phyloP scores from a whole-genome alignment of 1,140 invertebrate genomes.

The Lamellibrachia luymesi region DNA sequence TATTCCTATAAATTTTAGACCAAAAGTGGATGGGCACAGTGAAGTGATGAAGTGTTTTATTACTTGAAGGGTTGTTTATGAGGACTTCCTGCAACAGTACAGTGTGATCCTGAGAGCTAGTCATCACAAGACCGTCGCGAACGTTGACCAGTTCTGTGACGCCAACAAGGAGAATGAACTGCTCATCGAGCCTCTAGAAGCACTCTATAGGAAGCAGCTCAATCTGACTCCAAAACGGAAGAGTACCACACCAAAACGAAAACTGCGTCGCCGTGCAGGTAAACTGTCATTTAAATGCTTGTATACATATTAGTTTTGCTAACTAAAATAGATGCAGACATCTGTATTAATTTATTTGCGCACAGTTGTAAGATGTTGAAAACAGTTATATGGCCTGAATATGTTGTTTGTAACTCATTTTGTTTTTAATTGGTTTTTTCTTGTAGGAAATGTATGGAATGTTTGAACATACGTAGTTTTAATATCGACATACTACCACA shows the following conservation, averaged over 20 bases:
- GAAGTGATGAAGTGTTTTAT: too few relatives aligned
- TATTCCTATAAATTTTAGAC: too few relatives aligned
- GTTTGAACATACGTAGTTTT: too few relatives aligned
- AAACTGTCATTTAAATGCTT: background rate
- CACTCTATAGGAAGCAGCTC: constrained; percentile 21
- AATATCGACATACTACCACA: too few relatives aligned
- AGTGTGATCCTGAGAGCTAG: constrained; percentile 70
- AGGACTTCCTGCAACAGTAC: constrained; percentile 89
- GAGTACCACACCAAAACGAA: background rate
- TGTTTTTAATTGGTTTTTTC: too few relatives aligned
- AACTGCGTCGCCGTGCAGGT: constrained; percentile 10
- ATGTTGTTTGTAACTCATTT: too few relatives aligned
- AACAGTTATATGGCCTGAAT: too few relatives aligned
- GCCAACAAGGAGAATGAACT: constrained; percentile 23
- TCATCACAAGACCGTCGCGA: constrained; percentile 22
- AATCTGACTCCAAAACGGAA: constrained; percentile 13
- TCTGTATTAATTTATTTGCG: background rate
- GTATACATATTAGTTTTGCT: too few relatives aligned
- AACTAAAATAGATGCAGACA: background rate
- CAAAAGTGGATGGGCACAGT: too few relatives aligned
- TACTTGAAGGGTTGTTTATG: constrained; percentile 62
- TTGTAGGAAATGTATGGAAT: too few relatives aligned
- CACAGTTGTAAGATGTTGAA: background rate
- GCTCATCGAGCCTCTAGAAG: constrained; percentile 21
- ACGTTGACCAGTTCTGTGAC: constrained; percentile 18